A percentile compares a stretch with the other conserved stretches of the same genome.
These are phyloP conservation scores for Tetheella fluctuosa DNA, from an alignment of 2,888 invertebrate genomes.

Conservation along the genomic window DNA sequence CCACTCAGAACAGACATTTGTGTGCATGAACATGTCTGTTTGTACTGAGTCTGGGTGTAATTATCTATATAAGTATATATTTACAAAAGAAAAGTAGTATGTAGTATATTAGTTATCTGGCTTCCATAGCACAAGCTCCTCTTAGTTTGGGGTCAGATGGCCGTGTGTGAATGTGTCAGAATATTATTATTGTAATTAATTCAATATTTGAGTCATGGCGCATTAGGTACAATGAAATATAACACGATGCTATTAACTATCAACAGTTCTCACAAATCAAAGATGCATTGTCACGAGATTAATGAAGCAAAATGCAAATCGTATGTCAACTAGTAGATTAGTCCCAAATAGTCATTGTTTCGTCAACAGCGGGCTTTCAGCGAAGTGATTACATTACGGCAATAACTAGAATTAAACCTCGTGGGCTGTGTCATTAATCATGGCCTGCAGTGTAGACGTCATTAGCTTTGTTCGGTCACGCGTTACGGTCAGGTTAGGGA, in stretches of 20 bases:
- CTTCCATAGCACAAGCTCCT: too few species aligned
- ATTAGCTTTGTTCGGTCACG: conserved; percentile 58
- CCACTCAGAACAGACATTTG: too few species aligned
- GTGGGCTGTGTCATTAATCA: conserved; percentile 60
- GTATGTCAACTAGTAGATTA: conserved; percentile 29
- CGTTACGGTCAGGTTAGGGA: conserved; percentile 27
- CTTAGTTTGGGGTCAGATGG: too few species aligned
- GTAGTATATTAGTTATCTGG: too few species aligned
- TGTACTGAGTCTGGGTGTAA: too few species aligned
- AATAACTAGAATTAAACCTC: conserved; percentile 67
- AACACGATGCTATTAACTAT: conserved; percentile 19
- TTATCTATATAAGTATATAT: too few species aligned
- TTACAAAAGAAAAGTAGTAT: too few species aligned
- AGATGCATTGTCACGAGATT: conserved; percentile 50
- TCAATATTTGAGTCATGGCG: too few species aligned
- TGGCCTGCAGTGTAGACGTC: conserved; percentile 50
- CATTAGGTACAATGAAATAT: conserved; percentile 5
- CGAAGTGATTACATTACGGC: conserved; percentile 60
- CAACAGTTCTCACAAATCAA: conserved; percentile 25
- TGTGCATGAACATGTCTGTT: too few species aligned
- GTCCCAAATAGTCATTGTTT: conserved; percentile 30
- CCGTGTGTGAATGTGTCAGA: too few species aligned
- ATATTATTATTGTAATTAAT: too few species aligned
- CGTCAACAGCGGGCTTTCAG: conserved; percentile 39
- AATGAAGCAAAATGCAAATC: conserved; percentile 38